Evolutionary conservation across 2,888 invertebrate genomes (phyloP).

Genomic region (Tridacna crocea): DNA sequence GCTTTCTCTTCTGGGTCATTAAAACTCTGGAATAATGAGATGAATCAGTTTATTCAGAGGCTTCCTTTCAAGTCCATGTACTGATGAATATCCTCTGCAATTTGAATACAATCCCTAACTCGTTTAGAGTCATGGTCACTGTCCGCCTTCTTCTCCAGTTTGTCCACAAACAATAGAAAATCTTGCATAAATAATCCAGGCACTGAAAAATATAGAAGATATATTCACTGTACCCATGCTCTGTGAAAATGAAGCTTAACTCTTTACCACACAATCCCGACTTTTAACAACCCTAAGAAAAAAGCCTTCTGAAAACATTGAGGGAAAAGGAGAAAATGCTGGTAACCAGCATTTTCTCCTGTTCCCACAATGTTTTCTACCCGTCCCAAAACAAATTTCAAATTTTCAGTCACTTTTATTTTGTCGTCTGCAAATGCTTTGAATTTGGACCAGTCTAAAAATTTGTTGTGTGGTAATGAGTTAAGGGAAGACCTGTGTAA

Average conservation of each 20-base stretch:
- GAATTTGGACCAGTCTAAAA: not conserved
- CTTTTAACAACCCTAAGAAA: not conserved
- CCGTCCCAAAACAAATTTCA: no score
- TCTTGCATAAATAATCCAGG: slow-evolving; percentile 77
- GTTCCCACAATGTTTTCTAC: not conserved
- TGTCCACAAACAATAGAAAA: slow-evolving; percentile 67
- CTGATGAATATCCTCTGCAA: slow-evolving; percentile 66
- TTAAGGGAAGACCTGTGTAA: no score
- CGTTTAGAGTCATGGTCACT: slow-evolving; percentile 46
- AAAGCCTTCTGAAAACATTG: not conserved
- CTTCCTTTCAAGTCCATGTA: slow-evolving; percentile 43
- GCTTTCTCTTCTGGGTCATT: no score
- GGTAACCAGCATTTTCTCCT: not conserved
- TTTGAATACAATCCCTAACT: slow-evolving; percentile 62
- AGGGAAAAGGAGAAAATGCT: not conserved
- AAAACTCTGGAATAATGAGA: no score
- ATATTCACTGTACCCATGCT: no score
- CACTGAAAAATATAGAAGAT: slow-evolving; percentile 19
- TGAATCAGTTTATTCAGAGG: not conserved
- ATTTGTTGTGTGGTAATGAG: not conserved
- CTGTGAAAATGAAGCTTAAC: not conserved
- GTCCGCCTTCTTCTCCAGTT: slow-evolving; percentile 53
- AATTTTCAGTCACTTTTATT: no score
- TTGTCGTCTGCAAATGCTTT: no score
- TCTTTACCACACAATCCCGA: not conserved